These are phyloP conservation scores for Lucifuga dentata DNA, from an alignment of 2,113 vertebrate genomes.

Conservation along the genomic window DNA sequence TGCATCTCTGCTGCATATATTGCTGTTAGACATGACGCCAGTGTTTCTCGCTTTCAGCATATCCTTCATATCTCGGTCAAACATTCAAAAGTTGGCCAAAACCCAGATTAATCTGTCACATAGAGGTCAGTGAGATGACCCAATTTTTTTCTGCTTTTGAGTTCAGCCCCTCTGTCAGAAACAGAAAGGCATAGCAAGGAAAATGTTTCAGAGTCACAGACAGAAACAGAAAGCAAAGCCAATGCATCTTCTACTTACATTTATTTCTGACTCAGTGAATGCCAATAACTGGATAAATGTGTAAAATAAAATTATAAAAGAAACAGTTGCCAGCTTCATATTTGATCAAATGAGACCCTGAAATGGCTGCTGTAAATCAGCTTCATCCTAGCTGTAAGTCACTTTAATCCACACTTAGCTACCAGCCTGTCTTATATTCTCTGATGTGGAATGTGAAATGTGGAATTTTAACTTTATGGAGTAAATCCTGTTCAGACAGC, in stretches of 20 bases:
- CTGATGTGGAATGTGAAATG: no score
- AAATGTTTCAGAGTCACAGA: slow-evolving; percentile 15
- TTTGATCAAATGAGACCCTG: slow-evolving; percentile 6
- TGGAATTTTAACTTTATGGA: no score
- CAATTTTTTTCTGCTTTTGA: slow-evolving; percentile 42
- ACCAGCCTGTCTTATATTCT: no score
- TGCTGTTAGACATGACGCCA: slow-evolving; percentile 8
- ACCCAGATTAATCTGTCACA: slow-evolving; percentile 49
- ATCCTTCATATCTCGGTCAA: slow-evolving; percentile 39
- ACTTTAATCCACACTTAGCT: slow-evolving; percentile 38
- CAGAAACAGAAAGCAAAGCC: slow-evolving; percentile 7
- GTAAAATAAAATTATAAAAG: neutral
- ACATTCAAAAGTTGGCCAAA: slow-evolving; percentile 44
- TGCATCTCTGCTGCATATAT: neutral
- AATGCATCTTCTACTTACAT: slow-evolving; percentile 12
- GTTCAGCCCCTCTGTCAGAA: slow-evolving; percentile 32
- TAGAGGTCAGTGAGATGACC: slow-evolving; percentile 58
- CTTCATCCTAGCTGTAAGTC: slow-evolving; percentile 19
- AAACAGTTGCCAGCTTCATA: neutral
- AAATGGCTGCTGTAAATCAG: slow-evolving; percentile 18
- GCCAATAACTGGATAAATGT: slow-evolving; percentile 8
- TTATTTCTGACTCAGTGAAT: slow-evolving; percentile 5
- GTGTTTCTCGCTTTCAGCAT: slow-evolving; percentile 16
- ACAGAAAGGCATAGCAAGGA: slow-evolving; percentile 2
- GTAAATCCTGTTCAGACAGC: no score